A percentile compares a stretch with the other conserved stretches of the same genome.
phyloP scores from a whole-genome alignment of 2,797 vertebrate species.

The Clamator glandarius region DNA sequence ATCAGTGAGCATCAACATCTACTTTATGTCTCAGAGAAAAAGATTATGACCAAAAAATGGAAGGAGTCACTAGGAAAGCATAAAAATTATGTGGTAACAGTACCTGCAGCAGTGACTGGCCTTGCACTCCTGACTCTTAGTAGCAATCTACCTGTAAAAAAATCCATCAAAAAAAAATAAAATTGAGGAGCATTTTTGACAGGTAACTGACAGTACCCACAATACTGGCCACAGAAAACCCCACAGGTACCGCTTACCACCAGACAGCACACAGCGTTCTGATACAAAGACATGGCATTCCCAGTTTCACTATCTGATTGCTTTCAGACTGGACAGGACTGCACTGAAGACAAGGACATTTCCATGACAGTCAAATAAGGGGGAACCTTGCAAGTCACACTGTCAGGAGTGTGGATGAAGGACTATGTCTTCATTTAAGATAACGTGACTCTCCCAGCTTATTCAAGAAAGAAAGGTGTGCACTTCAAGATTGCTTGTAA shows the following conservation, averaged over 20 bases:
- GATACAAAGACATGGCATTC: accelerated
- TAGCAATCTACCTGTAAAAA: slow-evolving; percentile 12
- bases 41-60: background rate
- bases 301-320: background rate
- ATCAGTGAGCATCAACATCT: background rate
- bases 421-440: background rate
- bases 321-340: background rate
- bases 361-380: background rate
- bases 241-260: background rate
- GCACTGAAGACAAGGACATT: background rate
- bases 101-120: background rate
- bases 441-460: accelerated
- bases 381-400: background rate
- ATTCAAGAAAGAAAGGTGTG: background rate
- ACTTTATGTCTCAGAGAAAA: background rate
- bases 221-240: background rate
- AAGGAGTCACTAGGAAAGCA: background rate
- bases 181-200: background rate
- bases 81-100: background rate
- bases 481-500: background rate
- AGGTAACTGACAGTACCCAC: background rate
- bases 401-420: background rate
- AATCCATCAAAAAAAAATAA: background rate
- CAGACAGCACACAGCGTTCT: background rate
- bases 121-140: background rate